Conservation (phyloP, 2,888 invertebrate genomes). For the Acleris holmiana region DNA sequence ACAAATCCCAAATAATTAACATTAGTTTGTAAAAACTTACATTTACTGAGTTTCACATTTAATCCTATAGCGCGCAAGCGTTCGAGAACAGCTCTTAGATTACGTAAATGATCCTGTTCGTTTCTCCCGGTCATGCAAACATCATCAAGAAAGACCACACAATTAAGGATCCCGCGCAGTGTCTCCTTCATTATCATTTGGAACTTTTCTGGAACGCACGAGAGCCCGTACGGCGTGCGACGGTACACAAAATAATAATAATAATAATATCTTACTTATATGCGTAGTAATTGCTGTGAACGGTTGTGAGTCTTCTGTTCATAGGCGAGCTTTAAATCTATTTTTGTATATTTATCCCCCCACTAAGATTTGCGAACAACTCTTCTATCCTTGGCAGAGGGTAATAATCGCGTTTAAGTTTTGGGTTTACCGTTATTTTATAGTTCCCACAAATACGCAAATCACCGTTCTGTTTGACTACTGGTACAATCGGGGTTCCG, state of each 20-base stretch:
- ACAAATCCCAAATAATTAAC: slow-evolving; percentile 43
- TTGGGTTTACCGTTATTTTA: slow-evolving; percentile 1
- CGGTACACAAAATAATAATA: slow-evolving; percentile 42
- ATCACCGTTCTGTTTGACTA: background rate
- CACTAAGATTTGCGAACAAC: slow-evolving; percentile 31
- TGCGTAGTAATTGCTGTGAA: slow-evolving; percentile 39
- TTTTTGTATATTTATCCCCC: slow-evolving; percentile 24
- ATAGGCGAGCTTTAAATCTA: slow-evolving; percentile 27
- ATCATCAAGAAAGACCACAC: slow-evolving; percentile 40
- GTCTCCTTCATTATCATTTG: too few species aligned
- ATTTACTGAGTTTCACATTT: slow-evolving; percentile 41
- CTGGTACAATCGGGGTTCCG: too few species aligned
- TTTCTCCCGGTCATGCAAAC: slow-evolving; percentile 35
- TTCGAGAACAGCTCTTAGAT: slow-evolving; percentile 31
- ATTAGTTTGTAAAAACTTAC: slow-evolving; percentile 41
- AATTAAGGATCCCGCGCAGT: slow-evolving; percentile 36
- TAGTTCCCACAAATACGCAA: background rate
- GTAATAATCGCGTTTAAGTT: slow-evolving; percentile 26
- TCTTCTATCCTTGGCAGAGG: slow-evolving; percentile 9
- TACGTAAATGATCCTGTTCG: slow-evolving; percentile 15
- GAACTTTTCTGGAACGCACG: too few species aligned
- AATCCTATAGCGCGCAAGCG: slow-evolving; percentile 34
- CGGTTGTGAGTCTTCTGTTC: slow-evolving; percentile 36
- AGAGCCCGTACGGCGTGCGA: too few species aligned
- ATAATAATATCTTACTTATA: too few species aligned